Conservation (phyloP, 2,888 invertebrate species). For the Zaprionus lineosus region DNA sequence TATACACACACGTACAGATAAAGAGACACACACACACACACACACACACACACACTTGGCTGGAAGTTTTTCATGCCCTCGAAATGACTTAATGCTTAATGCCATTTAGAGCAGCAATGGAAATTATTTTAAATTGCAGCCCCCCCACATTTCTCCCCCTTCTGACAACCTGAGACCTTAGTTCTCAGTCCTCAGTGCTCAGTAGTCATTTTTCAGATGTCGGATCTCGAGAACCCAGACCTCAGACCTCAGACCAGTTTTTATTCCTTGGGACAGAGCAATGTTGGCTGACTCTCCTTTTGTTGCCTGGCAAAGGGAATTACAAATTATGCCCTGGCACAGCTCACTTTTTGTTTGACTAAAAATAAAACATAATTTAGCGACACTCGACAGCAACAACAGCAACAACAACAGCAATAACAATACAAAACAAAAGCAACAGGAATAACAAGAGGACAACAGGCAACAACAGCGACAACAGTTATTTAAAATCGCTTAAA, state of each 20-base stretch:
- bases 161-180: background rate
- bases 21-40: constrained; percentile 10
- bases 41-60: constrained; percentile 21
- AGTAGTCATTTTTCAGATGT: too few species aligned
- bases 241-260: too few species aligned
- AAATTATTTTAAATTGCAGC: constrained; percentile 67
- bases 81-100: constrained; percentile 75
- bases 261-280: too few species aligned
- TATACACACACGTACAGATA: constrained; percentile 14
- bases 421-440: too few species aligned
- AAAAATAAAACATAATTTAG: constrained; percentile 57
- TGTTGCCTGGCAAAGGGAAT: constrained; percentile 56
- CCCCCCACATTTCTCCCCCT: background rate
- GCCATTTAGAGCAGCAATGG: constrained; percentile 64
- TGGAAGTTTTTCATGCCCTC: constrained; percentile 51
- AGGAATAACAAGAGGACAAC: too few species aligned
- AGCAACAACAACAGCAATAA: background rate
- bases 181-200: too few species aligned
- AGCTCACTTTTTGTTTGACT: constrained; percentile 31
- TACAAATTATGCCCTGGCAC: constrained; percentile 61
- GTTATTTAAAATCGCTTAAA: constrained; percentile 72
- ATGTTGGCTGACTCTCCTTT: too few species aligned
- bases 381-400: constrained; percentile 25
- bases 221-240: too few species aligned
- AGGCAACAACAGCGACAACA: constrained; percentile 7